These are phyloP conservation scores for Mellivora capensis DNA, from an alignment of 2,113 vertebrate genomes.

Conservation along the genomic window DNA sequence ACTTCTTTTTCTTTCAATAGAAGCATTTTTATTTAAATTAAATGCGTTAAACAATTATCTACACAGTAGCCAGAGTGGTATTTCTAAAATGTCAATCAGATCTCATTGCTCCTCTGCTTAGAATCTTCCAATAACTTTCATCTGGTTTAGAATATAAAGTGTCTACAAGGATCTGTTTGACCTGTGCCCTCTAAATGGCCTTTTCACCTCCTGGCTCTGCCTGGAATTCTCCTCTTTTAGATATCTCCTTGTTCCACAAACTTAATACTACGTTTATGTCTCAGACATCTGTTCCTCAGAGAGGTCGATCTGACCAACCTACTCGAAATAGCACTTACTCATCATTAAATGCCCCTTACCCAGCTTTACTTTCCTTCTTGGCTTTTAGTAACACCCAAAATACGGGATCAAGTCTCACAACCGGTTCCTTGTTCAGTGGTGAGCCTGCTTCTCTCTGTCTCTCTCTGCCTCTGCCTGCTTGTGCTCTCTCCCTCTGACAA, in stretches of 20 bases:
- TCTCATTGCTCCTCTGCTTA: neutral
- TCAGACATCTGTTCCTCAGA: neutral
- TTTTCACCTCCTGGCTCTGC: fast-evolving
- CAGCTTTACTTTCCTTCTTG: neutral
- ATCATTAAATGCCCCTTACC: neutral
- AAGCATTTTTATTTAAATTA: neutral
- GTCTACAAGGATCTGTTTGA: neutral
- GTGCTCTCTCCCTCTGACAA: too few relatives aligned
- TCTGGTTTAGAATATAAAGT: neutral
- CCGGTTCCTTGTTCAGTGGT: too few relatives aligned
- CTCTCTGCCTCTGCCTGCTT: too few relatives aligned
- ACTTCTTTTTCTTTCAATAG: neutral
- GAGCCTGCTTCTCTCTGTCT: too few relatives aligned
- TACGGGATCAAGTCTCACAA: too few relatives aligned
- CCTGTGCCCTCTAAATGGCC: neutral
- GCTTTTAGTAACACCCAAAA: neutral
- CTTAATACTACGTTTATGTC: neutral
- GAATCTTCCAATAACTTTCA: neutral
- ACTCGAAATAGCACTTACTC: neutral
- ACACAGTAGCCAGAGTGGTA: neutral
- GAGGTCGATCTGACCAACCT: neutral
- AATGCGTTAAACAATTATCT: neutral
- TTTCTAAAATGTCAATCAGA: neutral
- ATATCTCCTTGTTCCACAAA: neutral
- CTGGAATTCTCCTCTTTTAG: neutral